Percentiles rank a stretch among this genome's conserved stretches.
phyloP scores from a whole-genome alignment of 2,113 vertebrate genomes.

The Pagrus major region DNA sequence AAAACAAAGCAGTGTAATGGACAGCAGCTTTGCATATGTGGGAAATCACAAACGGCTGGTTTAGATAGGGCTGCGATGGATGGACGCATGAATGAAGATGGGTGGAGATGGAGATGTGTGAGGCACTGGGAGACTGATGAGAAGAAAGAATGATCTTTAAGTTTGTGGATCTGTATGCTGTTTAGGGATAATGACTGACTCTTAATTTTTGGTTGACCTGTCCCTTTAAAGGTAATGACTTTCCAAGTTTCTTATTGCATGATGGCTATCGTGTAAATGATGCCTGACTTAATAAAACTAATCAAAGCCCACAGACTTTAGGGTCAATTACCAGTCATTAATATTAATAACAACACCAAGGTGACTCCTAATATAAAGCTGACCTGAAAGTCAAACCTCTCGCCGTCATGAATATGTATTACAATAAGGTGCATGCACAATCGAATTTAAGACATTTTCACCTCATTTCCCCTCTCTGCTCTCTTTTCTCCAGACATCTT shows the following conservation, averaged over 20 bases:
- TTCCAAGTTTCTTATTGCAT: not conserved
- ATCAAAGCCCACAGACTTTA: conserved; percentile 14
- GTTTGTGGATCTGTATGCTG: not conserved
- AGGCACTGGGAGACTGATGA: not conserved
- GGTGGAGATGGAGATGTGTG: not conserved
- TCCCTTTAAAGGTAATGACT: not conserved
- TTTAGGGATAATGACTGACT: too few species aligned
- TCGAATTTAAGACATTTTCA: not conserved
- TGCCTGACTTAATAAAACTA: conserved; percentile 44
- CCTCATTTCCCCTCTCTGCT: not conserved
- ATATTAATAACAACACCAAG: conserved; percentile 45
- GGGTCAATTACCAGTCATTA: conserved; percentile 33
- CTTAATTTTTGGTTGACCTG: too few species aligned
- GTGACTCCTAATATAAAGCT: conserved; percentile 25
- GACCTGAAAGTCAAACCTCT: conserved; percentile 19
- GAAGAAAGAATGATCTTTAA: not conserved
- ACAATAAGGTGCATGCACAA: conserved; percentile 1
- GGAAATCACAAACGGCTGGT: conserved; percentile 76
- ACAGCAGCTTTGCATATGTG: conserved; percentile 78
- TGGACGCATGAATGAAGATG: conserved; percentile 50
- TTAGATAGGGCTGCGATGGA: conserved; percentile 33
- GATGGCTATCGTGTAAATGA: conserved; percentile 34
- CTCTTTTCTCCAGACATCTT: conserved; percentile 85
- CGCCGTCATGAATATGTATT: conserved; percentile 25
- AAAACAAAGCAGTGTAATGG: conserved; percentile 78